phyloP scores from a whole-genome alignment of 1,140 invertebrate genomes.

The Liolophura sinensis region DNA sequence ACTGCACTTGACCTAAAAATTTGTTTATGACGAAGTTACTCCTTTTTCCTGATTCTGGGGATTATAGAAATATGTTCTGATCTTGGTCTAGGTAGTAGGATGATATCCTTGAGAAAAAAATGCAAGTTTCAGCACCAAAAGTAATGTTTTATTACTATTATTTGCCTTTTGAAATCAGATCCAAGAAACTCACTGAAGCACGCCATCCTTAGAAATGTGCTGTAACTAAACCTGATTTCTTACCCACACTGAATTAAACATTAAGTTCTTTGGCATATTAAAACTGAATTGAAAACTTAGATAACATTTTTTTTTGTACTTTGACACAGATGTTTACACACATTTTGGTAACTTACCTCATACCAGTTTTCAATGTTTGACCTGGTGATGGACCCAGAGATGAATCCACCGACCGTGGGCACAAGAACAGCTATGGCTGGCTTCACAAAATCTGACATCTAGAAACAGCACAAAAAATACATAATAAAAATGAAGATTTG shows the following conservation, averaged over 20 bases:
- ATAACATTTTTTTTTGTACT: neutral
- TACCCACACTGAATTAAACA: neutral
- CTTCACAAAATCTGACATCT: slow-evolving; percentile 41
- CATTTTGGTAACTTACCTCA: slow-evolving; percentile 56
- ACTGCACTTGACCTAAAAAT: no score
- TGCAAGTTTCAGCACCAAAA: no score
- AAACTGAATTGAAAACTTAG: neutral
- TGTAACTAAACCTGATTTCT: neutral
- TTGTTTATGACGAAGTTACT: no score
- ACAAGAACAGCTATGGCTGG: slow-evolving; percentile 30
- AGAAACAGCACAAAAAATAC: neutral
- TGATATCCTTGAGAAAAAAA: no score
- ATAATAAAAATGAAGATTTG: no score
- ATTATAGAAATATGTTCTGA: no score
- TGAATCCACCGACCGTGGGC: slow-evolving; percentile 39
- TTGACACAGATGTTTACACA: no score
- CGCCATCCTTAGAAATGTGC: neutral
- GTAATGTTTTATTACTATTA: no score
- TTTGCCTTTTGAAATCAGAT: no score
- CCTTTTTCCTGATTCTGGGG: no score
- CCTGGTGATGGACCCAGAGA: slow-evolving; percentile 50
- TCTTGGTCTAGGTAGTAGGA: no score
- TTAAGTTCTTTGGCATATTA: neutral
- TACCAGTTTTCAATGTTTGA: slow-evolving; percentile 67
- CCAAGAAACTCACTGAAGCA: neutral